Percentiles rank a stretch among this genome's conserved stretches.
Evolutionary conservation across 2,113 vertebrate genomes (phyloP).

Genomic region (Gavia stellata): DNA sequence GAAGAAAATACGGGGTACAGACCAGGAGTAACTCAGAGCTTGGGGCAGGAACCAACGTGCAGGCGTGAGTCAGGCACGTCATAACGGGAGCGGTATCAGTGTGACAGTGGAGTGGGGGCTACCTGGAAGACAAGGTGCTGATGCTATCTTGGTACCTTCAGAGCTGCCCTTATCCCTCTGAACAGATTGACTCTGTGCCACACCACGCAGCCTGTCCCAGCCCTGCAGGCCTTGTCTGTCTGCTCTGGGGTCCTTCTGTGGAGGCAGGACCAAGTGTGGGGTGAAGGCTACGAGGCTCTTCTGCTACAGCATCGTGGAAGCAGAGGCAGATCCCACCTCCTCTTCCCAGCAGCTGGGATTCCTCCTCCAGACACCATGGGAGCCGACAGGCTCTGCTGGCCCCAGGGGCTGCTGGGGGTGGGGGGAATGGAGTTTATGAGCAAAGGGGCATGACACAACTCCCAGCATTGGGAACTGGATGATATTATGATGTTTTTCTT

Average conservation of each 20-base stretch:
- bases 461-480: not conserved
- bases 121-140: not conserved
- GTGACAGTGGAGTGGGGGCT: not conserved
- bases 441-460: not conserved
- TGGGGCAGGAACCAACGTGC: not conserved
- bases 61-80: accelerated
- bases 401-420: not conserved
- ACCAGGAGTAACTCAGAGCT: not conserved
- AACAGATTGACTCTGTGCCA: accelerated
- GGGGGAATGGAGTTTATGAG: not conserved
- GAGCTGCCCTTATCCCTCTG: not conserved
- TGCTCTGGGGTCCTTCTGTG: not conserved
- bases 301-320: not conserved
- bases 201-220: not conserved
- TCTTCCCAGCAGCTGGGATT: not conserved
- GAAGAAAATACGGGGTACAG: not conserved
- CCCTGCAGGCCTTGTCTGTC: not conserved
- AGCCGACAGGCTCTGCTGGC: not conserved
- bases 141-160: not conserved
- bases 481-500: not conserved
- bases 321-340: not conserved
- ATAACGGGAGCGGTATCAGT: accelerated
- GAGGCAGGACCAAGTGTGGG: accelerated
- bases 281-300: not conserved
- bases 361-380: not conserved